Percentiles rank a stretch among this genome's conserved stretches.
Conservation (phyloP, 2,113 vertebrate species). For the Erpornis zantholeuca region DNA sequence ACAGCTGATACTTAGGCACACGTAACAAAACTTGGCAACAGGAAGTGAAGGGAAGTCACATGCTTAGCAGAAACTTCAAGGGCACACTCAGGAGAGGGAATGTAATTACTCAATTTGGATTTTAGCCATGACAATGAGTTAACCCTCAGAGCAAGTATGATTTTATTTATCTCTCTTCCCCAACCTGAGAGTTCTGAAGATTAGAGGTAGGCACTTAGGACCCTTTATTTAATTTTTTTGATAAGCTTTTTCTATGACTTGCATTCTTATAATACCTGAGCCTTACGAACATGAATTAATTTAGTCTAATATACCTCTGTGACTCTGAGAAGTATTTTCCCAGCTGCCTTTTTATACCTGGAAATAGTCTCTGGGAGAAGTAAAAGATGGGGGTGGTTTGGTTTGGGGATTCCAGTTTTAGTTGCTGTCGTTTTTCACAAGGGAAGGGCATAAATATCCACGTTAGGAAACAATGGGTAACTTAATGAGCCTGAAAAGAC, state of each 20-base stretch:
- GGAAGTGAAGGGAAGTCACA: slow-evolving; percentile 56
- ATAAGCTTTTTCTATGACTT: slow-evolving; percentile 2
- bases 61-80: slow-evolving; percentile 57
- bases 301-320: not conserved
- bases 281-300: not conserved
- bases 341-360: not conserved
- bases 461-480: not conserved
- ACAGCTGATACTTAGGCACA: not conserved
- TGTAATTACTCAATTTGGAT: slow-evolving; percentile 63
- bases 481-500: not conserved
- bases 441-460: not conserved
- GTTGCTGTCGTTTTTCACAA: not conserved
- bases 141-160: slow-evolving; percentile 37
- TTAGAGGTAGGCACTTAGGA: slow-evolving; percentile 16
- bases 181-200: not conserved
- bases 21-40: slow-evolving; percentile 4
- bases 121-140: slow-evolving; percentile 56
- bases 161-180: slow-evolving; percentile 45
- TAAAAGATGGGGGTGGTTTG: not conserved
- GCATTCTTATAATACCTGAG: not conserved
- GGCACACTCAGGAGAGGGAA: slow-evolving; percentile 29
- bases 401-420: not conserved
- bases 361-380: not conserved
- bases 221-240: not conserved
- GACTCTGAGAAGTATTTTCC: not conserved